A percentile compares a stretch with the other conserved stretches of the same genome.
Conservation (phyloP, 1,140 invertebrate genomes). For the Lasaia peninsularis region DNA sequence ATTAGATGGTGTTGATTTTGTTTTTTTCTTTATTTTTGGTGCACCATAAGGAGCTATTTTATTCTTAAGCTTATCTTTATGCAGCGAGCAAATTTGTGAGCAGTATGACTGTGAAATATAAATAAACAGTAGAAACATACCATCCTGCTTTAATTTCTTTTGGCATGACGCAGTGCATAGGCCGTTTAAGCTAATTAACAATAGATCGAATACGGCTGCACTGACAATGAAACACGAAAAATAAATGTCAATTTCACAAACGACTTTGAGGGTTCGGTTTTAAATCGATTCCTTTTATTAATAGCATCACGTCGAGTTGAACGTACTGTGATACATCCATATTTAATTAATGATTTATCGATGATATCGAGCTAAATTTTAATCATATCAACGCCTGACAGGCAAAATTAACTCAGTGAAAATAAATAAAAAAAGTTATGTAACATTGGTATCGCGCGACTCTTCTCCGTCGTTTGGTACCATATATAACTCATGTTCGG, state of each 20-base stretch:
- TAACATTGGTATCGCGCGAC: too few relatives aligned
- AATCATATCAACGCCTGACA: too few relatives aligned
- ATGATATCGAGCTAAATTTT: too few relatives aligned
- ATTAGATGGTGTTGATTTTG: too few relatives aligned
- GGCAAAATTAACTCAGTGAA: too few relatives aligned
- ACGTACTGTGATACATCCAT: constrained; percentile 70
- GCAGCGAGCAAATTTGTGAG: too few relatives aligned
- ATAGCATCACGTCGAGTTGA: constrained; percentile 71
- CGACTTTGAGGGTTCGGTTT: constrained; percentile 73
- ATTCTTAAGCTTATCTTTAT: too few relatives aligned
- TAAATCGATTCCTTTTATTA: constrained; percentile 76
- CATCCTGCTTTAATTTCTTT: constrained; percentile 27
- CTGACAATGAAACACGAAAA: constrained; percentile 76
- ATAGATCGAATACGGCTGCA: constrained; percentile 70
- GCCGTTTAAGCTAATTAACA: constrained; percentile 75
- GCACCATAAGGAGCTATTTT: too few relatives aligned
- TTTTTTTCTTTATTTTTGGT: too few relatives aligned
- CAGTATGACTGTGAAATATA: background rate
- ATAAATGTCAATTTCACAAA: constrained; percentile 77
- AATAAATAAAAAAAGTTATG: too few relatives aligned
- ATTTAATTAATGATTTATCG: constrained; percentile 55
- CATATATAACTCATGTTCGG: too few relatives aligned
- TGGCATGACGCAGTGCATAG: constrained; percentile 54
- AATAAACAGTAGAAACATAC: background rate
- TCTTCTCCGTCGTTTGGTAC: too few relatives aligned